Base-by-base conservation (phyloP, 2,888 invertebrate genomes). In the Thelaira solivaga region DNA sequence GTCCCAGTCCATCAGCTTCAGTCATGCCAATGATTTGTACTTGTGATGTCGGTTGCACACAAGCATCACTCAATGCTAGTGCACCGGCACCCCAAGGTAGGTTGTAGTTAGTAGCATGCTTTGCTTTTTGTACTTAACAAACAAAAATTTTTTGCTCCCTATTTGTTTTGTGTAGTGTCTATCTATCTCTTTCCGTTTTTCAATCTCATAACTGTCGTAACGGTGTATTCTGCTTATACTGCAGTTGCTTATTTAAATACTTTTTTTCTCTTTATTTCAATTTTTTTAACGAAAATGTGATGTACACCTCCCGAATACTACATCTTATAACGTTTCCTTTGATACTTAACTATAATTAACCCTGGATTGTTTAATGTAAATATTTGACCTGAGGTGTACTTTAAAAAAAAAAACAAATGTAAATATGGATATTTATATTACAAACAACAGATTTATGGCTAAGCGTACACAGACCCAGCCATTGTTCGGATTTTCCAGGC, bases 41-140 rank as follows among this genome's bases (percentile, higher is more conserved):
- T 80, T 88, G 88, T 84, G 88, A 88, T 85, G 85, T 83, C 80
- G 82, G 84, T 81, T 82, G 82, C 78, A 80, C 81, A 51, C 64
- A 80, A 81, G 82, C 83, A 81, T 74, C 84, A 49, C 51, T 53
- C 34, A 69, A 69, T 78, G 69, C 74, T 78, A 49, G 69, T 78
- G 80, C 79, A 76, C 59, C 82, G 82, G 82, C 83, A 82, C 77
- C 83, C 59, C 88, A 86, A 89, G 89, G 89, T 89, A 89, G 88
- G 89, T 87, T 82, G 83, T 89, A 89, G n/a, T n/a, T n/a, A n/a
- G 88, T 59, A 84, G 88, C 88, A 89, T 88, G 78, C 24, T 87
- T 74, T 88, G 78, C 24, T 87, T 74, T 34, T 80, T 85, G 82
- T 84, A 10, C 20, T 43, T 29, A 24, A 16, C 7, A 34, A 45